A percentile compares a stretch with the other conserved stretches of the same genome.
Conservation (phyloP, 2,113 vertebrate species). For the Oriolus oriolus region DNA sequence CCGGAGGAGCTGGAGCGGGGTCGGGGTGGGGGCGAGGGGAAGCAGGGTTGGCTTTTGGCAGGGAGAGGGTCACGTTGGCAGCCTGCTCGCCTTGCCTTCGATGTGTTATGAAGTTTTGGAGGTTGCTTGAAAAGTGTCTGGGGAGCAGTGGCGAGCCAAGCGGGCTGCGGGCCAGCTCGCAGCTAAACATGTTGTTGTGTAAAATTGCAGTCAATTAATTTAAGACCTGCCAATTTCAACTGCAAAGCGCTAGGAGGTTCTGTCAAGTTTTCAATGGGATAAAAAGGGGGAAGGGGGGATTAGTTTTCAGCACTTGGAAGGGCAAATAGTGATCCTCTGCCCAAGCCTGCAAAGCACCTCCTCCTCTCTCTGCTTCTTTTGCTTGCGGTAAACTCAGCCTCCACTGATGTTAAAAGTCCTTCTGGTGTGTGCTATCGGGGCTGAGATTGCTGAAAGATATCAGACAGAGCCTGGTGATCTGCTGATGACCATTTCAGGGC, state of each 20-base stretch:
- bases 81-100: constrained; percentile 52
- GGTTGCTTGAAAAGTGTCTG: constrained; percentile 70
- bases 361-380: background rate
- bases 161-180: constrained; percentile 59
- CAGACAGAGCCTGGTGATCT: background rate
- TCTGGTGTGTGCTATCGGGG: rapidly evolving
- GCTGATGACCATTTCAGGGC: background rate
- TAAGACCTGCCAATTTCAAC: constrained; percentile 72
- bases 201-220: constrained; percentile 76
- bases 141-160: constrained; percentile 58
- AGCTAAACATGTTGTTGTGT: constrained; percentile 70
- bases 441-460: background rate
- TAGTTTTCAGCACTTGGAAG: constrained; percentile 42
- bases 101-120: constrained; percentile 67
- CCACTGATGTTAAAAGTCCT: background rate
- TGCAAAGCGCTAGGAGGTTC: constrained; percentile 61
- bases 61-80: constrained; percentile 62
- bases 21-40: background rate
- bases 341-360: background rate
- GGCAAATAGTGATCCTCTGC: constrained; percentile 14
- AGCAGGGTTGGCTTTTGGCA: constrained; percentile 62
- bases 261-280: constrained; percentile 65
- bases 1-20: constrained; percentile 12
- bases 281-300: constrained; percentile 35
- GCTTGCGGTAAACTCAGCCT: background rate